phyloP scores from a whole-genome alignment of 1,140 invertebrate species.

The Lysiphlebus fabarum region DNA sequence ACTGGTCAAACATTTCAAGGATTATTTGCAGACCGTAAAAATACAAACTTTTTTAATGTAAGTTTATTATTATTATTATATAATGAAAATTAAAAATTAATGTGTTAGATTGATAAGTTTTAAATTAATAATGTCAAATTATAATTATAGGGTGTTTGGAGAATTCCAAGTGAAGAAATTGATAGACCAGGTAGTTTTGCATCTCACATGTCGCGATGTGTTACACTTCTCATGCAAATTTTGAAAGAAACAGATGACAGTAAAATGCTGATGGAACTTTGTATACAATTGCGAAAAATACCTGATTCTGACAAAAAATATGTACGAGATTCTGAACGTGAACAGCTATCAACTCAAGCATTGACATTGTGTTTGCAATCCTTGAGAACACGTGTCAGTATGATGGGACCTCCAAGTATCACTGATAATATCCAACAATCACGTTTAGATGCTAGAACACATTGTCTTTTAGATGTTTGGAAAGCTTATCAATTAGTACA shows the following conservation, averaged over 20 bases:
- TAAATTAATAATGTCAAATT: no score
- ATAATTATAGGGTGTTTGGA: constrained; percentile 75
- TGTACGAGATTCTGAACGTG: constrained; percentile 74
- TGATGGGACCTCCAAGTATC: constrained; percentile 34
- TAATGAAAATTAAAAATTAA: constrained; percentile 7
- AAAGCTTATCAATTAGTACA: constrained; percentile 61
- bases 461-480: constrained; percentile 62
- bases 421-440: constrained; percentile 28
- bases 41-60: constrained; percentile 86
- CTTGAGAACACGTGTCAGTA: constrained; percentile 53
- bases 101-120: no score
- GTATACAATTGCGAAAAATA: constrained; percentile 71
- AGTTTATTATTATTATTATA: constrained; percentile 34
- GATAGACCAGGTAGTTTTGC: constrained; percentile 89
- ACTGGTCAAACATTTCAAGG: constrained; percentile 68
- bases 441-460: constrained; percentile 38
- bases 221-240: constrained; percentile 77
- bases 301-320: constrained; percentile 84
- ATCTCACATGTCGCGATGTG: constrained; percentile 83
- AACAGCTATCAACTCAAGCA: constrained; percentile 72
- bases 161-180: constrained; percentile 84
- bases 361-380: constrained; percentile 67
- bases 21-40: constrained; percentile 80
- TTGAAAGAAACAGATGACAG: constrained; percentile 76
- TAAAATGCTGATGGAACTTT: constrained; percentile 75